Base-by-base conservation (phyloP, 2,113 vertebrate species). In the Accipiter virgatus region DNA sequence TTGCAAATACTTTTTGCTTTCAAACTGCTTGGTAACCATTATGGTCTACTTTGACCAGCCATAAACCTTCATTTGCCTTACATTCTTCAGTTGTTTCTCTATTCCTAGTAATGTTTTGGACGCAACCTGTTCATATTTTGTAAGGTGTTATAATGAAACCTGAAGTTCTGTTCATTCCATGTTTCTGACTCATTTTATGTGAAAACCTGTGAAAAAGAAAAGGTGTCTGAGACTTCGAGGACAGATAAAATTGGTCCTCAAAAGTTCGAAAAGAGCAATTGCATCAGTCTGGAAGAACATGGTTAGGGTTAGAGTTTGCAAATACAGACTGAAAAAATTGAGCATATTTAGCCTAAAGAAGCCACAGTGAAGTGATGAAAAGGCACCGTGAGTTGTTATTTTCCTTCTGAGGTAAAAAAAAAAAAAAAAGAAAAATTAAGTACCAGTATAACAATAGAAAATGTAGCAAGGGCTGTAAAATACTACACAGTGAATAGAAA, bases 171-270 rank as follows among this genome's bases (percentile, higher is more conserved):
- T 67, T 89, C 34, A 1, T 84, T 81, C 71, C 26, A 4, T 45
- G 27, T 68, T 93, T 91, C 86, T 87, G 73, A 94, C 62, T 82
- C 21, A 88, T 80, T 91, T 95, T 84, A 38, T 78, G 58, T 92
- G 86, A 92, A 95, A 97, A 93, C 42, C 43, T 85, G 86, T 77
- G 84, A 96, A 93, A 95, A 93, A 68, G 73, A 72, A 91, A 85
- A 91, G 32, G 32, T 81, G 53, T 53, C 32, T 87, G 86, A 87
- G 53, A 55, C 56, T 86, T 27, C n/a, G 29, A 88, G 77, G 80
- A n/a, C 90, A 79, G 83, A 79, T 56, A 79, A 86, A 95, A 71
- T 61, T 75, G 53, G 29, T 78, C 83, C 86, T 72, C 83, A 75
- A 20, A 89, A 89, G 80, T 84, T 91, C 23, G 62, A 68, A 90